Conservation (phyloP, 2,797 vertebrate genomes). For the Falco biarmicus region DNA sequence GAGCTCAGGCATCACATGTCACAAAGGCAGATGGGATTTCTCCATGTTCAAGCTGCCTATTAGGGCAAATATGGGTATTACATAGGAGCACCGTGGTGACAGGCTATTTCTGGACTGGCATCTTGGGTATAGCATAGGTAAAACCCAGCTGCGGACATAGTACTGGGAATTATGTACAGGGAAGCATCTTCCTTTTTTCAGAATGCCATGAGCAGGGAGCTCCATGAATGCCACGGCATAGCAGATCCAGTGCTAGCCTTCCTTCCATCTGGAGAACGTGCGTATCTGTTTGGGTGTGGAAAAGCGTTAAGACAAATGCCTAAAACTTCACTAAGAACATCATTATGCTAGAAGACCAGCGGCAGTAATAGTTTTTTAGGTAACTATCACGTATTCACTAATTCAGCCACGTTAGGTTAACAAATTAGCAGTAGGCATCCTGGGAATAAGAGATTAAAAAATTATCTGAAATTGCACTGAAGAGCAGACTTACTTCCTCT, state of each 20-base stretch:
- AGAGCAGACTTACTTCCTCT: conserved; percentile 39
- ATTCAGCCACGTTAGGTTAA: neutral
- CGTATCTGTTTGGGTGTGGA: neutral
- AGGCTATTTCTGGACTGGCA: neutral
- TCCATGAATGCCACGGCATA: neutral
- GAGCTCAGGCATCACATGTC: neutral
- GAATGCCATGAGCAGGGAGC: neutral
- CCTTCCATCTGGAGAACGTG: neutral
- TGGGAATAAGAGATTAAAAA: neutral
- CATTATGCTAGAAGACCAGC: neutral
- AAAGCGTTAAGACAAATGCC: neutral
- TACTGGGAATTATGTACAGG: neutral
- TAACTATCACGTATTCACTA: neutral
- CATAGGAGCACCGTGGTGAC: neutral
- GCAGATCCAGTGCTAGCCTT: neutral
- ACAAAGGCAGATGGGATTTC: neutral
- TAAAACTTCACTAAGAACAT: neutral
- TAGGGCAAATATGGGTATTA: neutral
- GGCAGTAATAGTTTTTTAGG: neutral
- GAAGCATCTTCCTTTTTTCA: neutral
- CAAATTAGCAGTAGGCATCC: neutral
- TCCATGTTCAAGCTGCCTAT: neutral
- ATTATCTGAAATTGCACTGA: neutral
- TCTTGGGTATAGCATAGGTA: neutral
- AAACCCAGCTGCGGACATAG: neutral